A percentile compares a stretch with the other conserved stretches of the same genome.
Conservation (phyloP, 2,888 invertebrate genomes). For the Harmothoe impar region DNA sequence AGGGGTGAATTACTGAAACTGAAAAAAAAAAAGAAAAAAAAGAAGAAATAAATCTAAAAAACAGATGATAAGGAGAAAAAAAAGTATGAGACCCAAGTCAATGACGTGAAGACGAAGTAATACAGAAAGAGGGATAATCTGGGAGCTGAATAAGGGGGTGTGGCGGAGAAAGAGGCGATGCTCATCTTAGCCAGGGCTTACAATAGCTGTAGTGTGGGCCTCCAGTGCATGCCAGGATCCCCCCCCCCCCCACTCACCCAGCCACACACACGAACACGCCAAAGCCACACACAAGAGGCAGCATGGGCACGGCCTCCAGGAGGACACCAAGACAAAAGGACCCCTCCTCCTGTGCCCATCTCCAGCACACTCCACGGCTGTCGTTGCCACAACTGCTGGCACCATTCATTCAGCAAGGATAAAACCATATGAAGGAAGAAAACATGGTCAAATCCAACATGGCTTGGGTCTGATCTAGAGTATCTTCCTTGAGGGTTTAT, state of each 20-base stretch:
- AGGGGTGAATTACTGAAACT: conserved; percentile 1
- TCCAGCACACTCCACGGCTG: too few relatives aligned
- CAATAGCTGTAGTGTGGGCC: conserved; percentile 17
- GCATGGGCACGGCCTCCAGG: neutral
- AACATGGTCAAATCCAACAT: too few relatives aligned
- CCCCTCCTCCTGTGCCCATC: neutral
- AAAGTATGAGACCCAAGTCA: neutral
- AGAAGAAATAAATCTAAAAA: neutral
- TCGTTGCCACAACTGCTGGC: too few relatives aligned
- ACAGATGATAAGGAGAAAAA: neutral
- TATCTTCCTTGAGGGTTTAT: too few relatives aligned
- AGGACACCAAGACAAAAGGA: neutral
- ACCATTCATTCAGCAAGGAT: too few relatives aligned
- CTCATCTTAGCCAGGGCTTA: neutral
- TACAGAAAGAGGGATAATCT: conserved; percentile 45
- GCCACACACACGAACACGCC: neutral
- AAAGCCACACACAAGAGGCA: too few relatives aligned
- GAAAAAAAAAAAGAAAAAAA: neutral
- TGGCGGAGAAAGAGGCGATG: conserved; percentile 1
- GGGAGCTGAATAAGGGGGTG: neutral
- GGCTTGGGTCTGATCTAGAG: too few relatives aligned
- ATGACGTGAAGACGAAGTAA: conserved; percentile 49
- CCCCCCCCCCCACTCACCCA: neutral
- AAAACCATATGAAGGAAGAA: too few relatives aligned
- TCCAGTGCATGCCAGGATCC: neutral